Evolutionary conservation across 2,888 invertebrate genomes (phyloP), one percentile per base, ranked within the genome.

Genomic region (Zygaena filipendulae): DNA sequence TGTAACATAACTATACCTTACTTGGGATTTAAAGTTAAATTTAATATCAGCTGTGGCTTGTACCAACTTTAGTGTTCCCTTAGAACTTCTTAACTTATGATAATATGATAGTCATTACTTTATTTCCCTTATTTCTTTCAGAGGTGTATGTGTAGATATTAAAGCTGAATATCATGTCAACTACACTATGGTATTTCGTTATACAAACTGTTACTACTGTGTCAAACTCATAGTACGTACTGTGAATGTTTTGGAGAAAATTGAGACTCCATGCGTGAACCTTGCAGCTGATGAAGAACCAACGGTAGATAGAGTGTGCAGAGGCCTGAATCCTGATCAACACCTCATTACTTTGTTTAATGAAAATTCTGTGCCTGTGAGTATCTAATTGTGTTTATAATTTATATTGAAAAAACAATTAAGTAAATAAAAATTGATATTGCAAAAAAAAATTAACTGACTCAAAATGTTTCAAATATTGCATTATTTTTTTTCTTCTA

Each of bases 221-320:
- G 89, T 95, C 0, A 90, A 91, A 49, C 81, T 95, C 5, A 74
- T 92, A 27, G 90, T 95, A 3, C 80, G 95, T 23, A 95, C 95
- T 4, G 84, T 94, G 0, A 95, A 95, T 79, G 87, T 95, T 3
- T 63, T 95, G 36, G 94, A 95, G 46, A 95, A 93, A 71, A 87
- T 89, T 40, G 94, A 95, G 71, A 88, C 94, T 11, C 86, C 88
- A 0, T 95, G 95, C 59, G 87, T 93, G 1, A 87, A 86, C 45
- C 59, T 92, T 29, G 82, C 81, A 1, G 59, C 72, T 6, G 82
- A 82, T 32, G 83, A 85, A 31, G 82, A 84, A 38, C 89, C 92
- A 3, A 86, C 88, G 0, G 84, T 94, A 2, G 85, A 90, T 22
- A 84, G 87, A 52, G 89, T 94, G 1, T 95, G 95, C 50, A 70